These are phyloP conservation scores for Daphoenositta chrysoptera DNA, from an alignment of 2,113 vertebrate genomes.

Conservation along the genomic window DNA sequence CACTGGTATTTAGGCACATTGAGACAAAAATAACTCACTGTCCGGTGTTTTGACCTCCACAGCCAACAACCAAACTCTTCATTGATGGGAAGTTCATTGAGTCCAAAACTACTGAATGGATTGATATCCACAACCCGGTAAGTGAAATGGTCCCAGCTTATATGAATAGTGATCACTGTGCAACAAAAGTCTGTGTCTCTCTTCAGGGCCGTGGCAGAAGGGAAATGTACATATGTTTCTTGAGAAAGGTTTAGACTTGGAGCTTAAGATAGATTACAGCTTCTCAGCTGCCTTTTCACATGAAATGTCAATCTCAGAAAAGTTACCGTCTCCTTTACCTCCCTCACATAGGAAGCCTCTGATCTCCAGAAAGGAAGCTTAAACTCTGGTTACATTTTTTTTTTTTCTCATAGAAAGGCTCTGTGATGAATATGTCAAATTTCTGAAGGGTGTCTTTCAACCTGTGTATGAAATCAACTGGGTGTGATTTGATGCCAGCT, in stretches of 20 bases:
- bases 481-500: background rate
- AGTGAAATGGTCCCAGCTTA: slow-evolving; percentile 60
- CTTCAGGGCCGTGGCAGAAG: background rate
- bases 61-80: slow-evolving; percentile 95
- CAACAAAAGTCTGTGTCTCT: background rate
- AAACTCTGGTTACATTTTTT: background rate
- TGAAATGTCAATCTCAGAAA: background rate
- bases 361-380: background rate
- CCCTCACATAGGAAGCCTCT: background rate
- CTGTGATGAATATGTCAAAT: background rate
- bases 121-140: slow-evolving; percentile 94
- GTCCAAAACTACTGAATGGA: slow-evolving; percentile 92
- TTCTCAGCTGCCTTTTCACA: background rate
- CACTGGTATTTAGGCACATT: background rate
- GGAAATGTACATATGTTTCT: background rate
- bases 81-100: slow-evolving; percentile 97
- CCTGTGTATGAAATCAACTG: background rate
- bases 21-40: background rate
- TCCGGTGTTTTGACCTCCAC: slow-evolving; percentile 9
- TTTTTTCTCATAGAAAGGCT: background rate
- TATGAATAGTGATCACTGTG: background rate
- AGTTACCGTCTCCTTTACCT: background rate
- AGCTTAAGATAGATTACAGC: background rate
- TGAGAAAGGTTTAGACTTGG: background rate
- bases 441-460: background rate